Base-by-base conservation (phyloP, 1,140 invertebrate genomes). In the Trialeurodes vaporariorum region DNA sequence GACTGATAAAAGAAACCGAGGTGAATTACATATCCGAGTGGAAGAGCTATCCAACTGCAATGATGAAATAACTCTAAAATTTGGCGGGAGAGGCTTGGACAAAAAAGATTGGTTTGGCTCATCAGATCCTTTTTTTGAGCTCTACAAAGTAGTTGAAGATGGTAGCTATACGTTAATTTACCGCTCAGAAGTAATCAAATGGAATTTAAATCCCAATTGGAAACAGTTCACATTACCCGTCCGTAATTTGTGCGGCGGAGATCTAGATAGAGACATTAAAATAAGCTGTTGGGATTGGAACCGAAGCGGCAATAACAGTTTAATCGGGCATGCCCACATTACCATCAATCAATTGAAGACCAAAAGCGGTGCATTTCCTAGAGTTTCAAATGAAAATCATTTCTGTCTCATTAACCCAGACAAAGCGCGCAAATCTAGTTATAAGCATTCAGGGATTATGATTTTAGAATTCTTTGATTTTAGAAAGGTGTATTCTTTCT, bases 151-250 rank as follows among this genome's bases (percentile, higher is more conserved):
- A 17, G 77, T 77, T 66, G 74, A 79, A 66, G 81, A 82, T 74
- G 76, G 76, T 27, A 72, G 73, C 0, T 80, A 75, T 68, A 70
- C 75, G 70, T 68, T 78, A 67, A 81, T 77, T 61, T 72, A 79
- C 65, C 64, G 72, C 64, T 71, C 82, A 27, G 83, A 84, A 73
- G 78, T 80, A 2, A 79, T 81, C 11, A 81, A 79, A 68, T 79
- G 79, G 59, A 83, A 79, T 1, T 71, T 82, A 49, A 81, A 84
- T 75, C 85, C 84, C 13, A 75, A 76, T n/a, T 86, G 84, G 84
- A 77, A 76, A 71, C 75, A 78, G 25, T 82, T 86, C 70, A 76
- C 76, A 25, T 73, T 85, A 25, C 75, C 80, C 23, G 74, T 84
- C 0, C 73, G 81, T 27, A 74, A 77, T 2, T 71, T 87, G 5